A percentile compares a stretch with the other conserved stretches of the same genome.
Conservation (phyloP, 2,113 vertebrate genomes). For the Gasterosteus nipponicus region DNA sequence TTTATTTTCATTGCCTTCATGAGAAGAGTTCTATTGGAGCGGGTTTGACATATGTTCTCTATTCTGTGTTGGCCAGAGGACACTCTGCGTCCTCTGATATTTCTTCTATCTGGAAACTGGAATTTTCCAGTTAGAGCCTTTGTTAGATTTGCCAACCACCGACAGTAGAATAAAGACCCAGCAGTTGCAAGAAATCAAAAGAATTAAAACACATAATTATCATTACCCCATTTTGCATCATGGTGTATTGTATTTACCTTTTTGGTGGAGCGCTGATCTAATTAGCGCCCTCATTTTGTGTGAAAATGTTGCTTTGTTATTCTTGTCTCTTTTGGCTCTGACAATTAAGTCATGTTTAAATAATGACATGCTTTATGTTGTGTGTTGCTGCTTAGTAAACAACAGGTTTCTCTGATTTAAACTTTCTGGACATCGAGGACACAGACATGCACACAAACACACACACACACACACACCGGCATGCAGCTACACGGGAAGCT, state of each 20-base stretch:
- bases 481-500: slow-evolving; percentile 16
- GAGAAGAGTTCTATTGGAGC: background rate
- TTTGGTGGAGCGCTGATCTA: slow-evolving; percentile 17
- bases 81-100: slow-evolving; percentile 24
- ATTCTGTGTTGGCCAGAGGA: slow-evolving; percentile 11
- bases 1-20: slow-evolving; percentile 4
- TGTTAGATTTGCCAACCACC: slow-evolving; percentile 11
- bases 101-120: slow-evolving; percentile 15
- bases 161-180: background rate
- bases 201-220: slow-evolving; percentile 13
- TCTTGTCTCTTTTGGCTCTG: background rate
- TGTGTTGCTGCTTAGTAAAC: background rate
- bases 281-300: slow-evolving; percentile 19
- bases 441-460: background rate
- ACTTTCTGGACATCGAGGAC: background rate
- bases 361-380: background rate
- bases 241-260: slow-evolving; percentile 12
- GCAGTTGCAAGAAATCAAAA: background rate
- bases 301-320: slow-evolving; percentile 26
- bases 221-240: slow-evolving; percentile 45
- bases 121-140: background rate
- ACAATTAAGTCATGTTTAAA: background rate
- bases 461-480: background rate
- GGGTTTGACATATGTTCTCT: background rate
- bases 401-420: background rate